A percentile compares a stretch with the other conserved stretches of the same genome.
phyloP scores from a whole-genome alignment of 64 coral and sea anemone species.

The Platygyra sinensis region DNA sequence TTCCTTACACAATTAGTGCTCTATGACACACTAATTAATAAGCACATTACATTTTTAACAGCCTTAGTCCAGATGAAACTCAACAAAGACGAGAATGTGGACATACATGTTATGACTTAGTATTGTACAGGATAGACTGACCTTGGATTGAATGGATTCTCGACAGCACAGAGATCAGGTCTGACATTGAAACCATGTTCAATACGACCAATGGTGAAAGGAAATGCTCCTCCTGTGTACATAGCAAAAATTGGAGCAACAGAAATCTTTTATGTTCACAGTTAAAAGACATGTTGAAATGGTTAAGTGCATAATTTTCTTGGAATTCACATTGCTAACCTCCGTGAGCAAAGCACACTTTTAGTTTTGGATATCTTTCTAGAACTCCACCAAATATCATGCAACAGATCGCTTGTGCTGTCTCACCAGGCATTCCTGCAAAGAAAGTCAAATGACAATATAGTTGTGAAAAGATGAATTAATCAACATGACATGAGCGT shows the following conservation, averaged over 20 bases:
- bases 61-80: no score
- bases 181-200: slow-evolving; percentile 95
- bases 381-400: slow-evolving; percentile 97
- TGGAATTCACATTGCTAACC: slow-evolving; percentile 45
- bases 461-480: no score
- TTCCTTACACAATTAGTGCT: no score
- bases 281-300: neutral
- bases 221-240: slow-evolving; percentile 83
- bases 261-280: neutral
- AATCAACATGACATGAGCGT: no score
- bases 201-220: slow-evolving; percentile 96
- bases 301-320: no score
- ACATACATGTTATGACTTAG: no score
- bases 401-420: slow-evolving; percentile 79
- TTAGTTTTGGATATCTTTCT: slow-evolving; percentile 84
- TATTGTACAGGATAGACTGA: neutral
- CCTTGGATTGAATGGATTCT: slow-evolving; percentile 82
- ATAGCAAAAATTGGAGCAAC: neutral
- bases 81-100: no score
- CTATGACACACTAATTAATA: no score
- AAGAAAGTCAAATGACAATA: neutral
- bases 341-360: slow-evolving; percentile 98
- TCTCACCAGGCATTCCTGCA: slow-evolving; percentile 95
- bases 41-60: no score
- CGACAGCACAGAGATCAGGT: slow-evolving; percentile 92